Evolutionary conservation across 2,113 vertebrate species (phyloP).

Genomic region (Emydura subglobosa): DNA sequence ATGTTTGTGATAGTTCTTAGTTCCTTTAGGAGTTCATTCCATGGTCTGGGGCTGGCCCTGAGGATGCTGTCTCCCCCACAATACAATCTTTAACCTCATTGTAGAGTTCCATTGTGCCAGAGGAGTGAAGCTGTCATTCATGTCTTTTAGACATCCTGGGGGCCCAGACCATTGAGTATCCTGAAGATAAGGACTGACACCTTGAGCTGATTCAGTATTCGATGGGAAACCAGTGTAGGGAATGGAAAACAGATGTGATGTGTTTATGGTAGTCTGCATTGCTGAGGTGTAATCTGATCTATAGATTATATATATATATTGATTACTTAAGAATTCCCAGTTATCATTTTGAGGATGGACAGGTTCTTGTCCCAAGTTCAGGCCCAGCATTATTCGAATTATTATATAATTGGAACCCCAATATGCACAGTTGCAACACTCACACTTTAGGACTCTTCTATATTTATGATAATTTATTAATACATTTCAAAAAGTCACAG

Average conservation of each 20-base stretch:
- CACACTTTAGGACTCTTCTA: too few species aligned
- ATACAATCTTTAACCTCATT: not conserved
- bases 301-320: too few species aligned
- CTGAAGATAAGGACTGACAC: not conserved
- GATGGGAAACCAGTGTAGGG: not conserved
- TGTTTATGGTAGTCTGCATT: not conserved
- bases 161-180: not conserved
- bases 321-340: too few species aligned
- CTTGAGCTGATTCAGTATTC: not conserved
- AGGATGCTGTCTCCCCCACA: not conserved
- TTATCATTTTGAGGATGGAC: too few species aligned
- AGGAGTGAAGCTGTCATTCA: not conserved
- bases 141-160: not conserved
- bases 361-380: too few species aligned
- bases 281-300: not conserved
- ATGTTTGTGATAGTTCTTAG: not conserved
- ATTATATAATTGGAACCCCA: too few species aligned
- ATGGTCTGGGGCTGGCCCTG: not conserved
- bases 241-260: not conserved
- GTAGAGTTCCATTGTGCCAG: not conserved
- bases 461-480: too few species aligned
- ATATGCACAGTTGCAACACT: too few species aligned
- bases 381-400: too few species aligned
- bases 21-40: not conserved
- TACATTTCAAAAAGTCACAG: too few species aligned